phyloP scores from a whole-genome alignment of 2,888 invertebrate genomes.

The Caenorhabditis panamensis region DNA sequence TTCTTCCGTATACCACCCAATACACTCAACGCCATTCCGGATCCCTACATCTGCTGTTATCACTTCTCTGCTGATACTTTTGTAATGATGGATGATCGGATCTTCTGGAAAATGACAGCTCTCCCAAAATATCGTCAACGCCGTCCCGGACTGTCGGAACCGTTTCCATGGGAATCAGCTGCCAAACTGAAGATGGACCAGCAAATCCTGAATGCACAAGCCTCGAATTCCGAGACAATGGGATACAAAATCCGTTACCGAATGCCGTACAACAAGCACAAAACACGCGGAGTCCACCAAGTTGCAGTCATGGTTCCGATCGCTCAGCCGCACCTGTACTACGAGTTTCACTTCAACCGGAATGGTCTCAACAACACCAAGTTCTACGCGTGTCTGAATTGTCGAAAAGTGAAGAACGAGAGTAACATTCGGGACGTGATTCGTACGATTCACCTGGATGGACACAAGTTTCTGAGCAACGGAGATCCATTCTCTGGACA shows the following conservation, averaged over 20 bases:
- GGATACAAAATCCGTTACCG: constrained; percentile 53
- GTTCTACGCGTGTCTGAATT: constrained; percentile 68
- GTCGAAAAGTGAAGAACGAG: constrained; percentile 67
- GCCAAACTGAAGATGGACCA: constrained; percentile 26
- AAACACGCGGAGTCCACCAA: no score
- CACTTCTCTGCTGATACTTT: constrained; percentile 61
- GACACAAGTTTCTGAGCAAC: constrained; percentile 61
- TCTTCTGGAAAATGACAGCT: constrained; percentile 61
- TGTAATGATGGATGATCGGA: constrained; percentile 54
- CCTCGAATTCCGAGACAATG: neutral
- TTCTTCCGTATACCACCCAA: constrained; percentile 42
- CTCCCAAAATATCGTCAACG: constrained; percentile 55
- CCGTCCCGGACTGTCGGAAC: constrained; percentile 44
- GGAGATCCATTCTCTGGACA: no score
- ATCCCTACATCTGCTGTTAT: constrained; percentile 59
- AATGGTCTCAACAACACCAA: constrained; percentile 60
- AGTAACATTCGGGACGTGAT: constrained; percentile 68
- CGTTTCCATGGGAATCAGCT: constrained; percentile 57
- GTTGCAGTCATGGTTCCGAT: no score
- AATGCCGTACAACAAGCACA: constrained; percentile 51
- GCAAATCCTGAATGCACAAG: neutral
- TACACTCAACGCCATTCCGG: constrained; percentile 11
- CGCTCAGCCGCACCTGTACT: no score
- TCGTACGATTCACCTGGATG: constrained; percentile 67
- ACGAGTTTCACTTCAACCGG: constrained; percentile 70